Percentiles rank a stretch among this genome's conserved stretches.
These are phyloP conservation scores for Eustalomyia histrio DNA, from an alignment of 2,888 invertebrate genomes.

Conservation along the genomic window DNA sequence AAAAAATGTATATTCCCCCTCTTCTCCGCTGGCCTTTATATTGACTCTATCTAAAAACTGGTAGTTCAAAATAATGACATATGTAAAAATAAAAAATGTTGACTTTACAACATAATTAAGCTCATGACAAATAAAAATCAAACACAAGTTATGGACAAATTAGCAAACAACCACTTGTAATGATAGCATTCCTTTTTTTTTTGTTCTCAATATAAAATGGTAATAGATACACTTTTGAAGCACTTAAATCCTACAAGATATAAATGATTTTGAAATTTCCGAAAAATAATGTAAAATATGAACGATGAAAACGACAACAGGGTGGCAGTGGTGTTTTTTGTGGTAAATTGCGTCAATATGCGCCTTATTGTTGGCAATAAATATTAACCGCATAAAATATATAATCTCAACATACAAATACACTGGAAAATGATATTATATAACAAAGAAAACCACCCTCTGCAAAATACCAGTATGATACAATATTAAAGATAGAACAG, in stretches of 20 bases:
- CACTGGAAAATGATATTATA: not conserved
- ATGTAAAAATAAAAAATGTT: slow-evolving; percentile 71
- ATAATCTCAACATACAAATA: slow-evolving; percentile 68
- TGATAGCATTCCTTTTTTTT: slow-evolving; percentile 48
- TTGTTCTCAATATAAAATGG: not conserved
- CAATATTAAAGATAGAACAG: not conserved
- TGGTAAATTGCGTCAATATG: slow-evolving; percentile 64
- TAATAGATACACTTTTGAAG: slow-evolving; percentile 26
- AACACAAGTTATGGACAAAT: slow-evolving; percentile 77
- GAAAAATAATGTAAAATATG: not conserved
- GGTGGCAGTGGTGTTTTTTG: slow-evolving; percentile 29
- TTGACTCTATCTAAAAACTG: slow-evolving; percentile 12
- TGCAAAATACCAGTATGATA: not conserved
- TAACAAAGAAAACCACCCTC: slow-evolving; percentile 33
- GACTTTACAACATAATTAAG: slow-evolving; percentile 68
- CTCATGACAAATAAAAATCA: slow-evolving; percentile 70
- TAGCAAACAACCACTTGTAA: slow-evolving; percentile 73
- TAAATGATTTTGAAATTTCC: slow-evolving; percentile 52
- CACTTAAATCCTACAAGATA: slow-evolving; percentile 43
- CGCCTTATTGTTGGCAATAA: slow-evolving; percentile 73
- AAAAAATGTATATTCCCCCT: slow-evolving; percentile 2
- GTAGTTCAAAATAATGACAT: slow-evolving; percentile 72
- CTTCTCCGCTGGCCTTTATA: slow-evolving; percentile 19
- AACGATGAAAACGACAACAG: not conserved
- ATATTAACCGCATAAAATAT: slow-evolving; percentile 77